Base-by-base conservation (phyloP, 2,113 vertebrate genomes). In the Stigmatopora nigra region DNA sequence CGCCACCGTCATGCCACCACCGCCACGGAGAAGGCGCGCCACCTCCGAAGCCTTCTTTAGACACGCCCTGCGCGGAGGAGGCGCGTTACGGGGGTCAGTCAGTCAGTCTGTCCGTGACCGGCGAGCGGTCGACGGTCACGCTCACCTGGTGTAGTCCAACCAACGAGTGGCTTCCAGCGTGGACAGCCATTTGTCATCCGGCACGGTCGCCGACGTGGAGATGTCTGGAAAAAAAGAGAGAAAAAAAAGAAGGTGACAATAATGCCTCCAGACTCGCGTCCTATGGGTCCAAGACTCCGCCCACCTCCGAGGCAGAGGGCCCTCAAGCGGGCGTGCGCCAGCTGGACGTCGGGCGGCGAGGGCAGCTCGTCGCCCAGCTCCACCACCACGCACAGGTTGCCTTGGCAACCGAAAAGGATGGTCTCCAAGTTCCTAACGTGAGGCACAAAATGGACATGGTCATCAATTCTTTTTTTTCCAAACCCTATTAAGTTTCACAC, bases 141-240 rank as follows among this genome's bases (percentile, higher is more conserved):
- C 36, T 76, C 90, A 98, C 96, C 94, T 92, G 57, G 89, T 87
- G 0, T 94, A 91, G 62, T 98, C 94, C 51, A 97, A 73, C 96
- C 96, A 98, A 56, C 73, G 93, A 0, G 93, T 96, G 44, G 88
- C 91, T 76, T 98, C 96, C 86, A 98, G 86, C 1, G 91, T 91
- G 0, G 95, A 98, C 15, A 98, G 88, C 96, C 96, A 98, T 69
- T 94, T 97, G 69, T 97, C 95, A 56, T 97, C 95, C 0, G 91
- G 85, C 8, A 91, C 86, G 0, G 86, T 85, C 65, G 88, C 84
- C 0, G 92, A 89, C 9, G 92, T 86, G 17, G 91, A 91, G 65
- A 91, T 88, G 75, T 95, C 94, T 96, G 76, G 41, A 49, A 59
- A 58, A 49, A 59, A 58, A 4, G 41, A 51, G 25, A 72, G 65